Evolutionary conservation across 2,888 invertebrate species (phyloP), one percentile per base, ranked within the genome.

Genomic region (Brachyopa scutellaris): DNA sequence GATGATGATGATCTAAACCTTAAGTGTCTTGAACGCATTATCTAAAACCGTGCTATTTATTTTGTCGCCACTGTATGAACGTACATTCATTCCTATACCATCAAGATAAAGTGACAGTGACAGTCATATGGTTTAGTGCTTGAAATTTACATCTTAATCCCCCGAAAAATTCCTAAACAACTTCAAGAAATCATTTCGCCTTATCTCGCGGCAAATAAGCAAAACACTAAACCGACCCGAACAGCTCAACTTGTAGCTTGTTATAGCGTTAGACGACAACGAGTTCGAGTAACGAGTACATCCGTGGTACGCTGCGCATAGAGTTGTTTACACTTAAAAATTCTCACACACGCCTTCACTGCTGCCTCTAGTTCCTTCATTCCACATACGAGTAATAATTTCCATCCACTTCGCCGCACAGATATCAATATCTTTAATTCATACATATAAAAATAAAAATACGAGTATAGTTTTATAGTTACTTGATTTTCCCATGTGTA

Each of bases 401-500:
- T 47, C 40, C 66, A 51, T 53, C 17, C 42, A 31, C 55, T 26
- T 26, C 45, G 66, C 19, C 61, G 49, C 64, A 76, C 69, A 80
- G 42, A 69, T 79, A 67, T 79, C 62, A 61, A 70, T 76, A 69
- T 69, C 49, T 62, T 53, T 64, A 76, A 76, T 76, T 80, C 45
- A 80, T 62, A n/a, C n/a, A 70, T 64, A 76, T 49, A 64, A 70
- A 80, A 80, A 80, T 80, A 74, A 64, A 74, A 59, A 67, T 36
- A 73, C 45, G n/a, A n/a, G n/a, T n/a, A n/a, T n/a, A n/a, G n/a
- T n/a, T n/a, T n/a, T n/a, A n/a, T n/a, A n/a, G n/a, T 80, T 70
- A 64, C 69, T 80, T 64, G 59, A 64, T 59, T 74, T 80, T 80
- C 74, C 62, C 79, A 74, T 74, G 67, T 78, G n/a, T n/a, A n/a